These are phyloP conservation scores for Natrix natrix DNA, from an alignment of 2,797 vertebrate species.

Conservation along the genomic window DNA sequence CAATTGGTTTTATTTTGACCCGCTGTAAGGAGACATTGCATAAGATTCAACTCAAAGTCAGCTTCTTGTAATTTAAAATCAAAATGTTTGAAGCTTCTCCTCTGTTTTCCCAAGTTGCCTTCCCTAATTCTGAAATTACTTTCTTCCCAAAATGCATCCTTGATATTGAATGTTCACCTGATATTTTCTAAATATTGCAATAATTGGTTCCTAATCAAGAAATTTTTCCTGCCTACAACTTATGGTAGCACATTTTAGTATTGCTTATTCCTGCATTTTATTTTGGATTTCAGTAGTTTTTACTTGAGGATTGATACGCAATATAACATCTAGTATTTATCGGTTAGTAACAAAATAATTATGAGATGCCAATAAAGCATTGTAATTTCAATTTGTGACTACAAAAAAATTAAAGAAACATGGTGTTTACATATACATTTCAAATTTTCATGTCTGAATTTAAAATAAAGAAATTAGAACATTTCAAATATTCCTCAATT, in stretches of 20 bases:
- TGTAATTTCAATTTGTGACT: not conserved
- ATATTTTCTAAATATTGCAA: not conserved
- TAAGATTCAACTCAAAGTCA: not conserved
- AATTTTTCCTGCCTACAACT: not conserved
- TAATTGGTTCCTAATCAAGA: not conserved
- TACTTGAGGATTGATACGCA: not conserved
- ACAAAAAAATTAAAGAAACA: not conserved
- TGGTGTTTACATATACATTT: not conserved
- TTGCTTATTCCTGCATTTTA: not conserved
- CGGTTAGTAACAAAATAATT: not conserved
- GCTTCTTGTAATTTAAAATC: not conserved
- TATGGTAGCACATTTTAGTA: not conserved
- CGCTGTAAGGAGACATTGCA: not conserved
- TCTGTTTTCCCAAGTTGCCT: not conserved
- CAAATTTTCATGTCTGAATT: not conserved
- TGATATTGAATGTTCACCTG: not conserved
- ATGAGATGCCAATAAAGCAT: not conserved
- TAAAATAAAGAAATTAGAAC: not conserved
- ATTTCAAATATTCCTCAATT: not conserved
- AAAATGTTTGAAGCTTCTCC: not conserved
- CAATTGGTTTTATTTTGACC: not conserved
- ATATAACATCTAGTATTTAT: not conserved
- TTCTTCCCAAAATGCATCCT: not conserved
- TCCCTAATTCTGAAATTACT: not conserved
- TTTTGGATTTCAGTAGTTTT: not conserved